Conservation (phyloP, 2,888 invertebrate genomes). For the Myathropa florea region DNA sequence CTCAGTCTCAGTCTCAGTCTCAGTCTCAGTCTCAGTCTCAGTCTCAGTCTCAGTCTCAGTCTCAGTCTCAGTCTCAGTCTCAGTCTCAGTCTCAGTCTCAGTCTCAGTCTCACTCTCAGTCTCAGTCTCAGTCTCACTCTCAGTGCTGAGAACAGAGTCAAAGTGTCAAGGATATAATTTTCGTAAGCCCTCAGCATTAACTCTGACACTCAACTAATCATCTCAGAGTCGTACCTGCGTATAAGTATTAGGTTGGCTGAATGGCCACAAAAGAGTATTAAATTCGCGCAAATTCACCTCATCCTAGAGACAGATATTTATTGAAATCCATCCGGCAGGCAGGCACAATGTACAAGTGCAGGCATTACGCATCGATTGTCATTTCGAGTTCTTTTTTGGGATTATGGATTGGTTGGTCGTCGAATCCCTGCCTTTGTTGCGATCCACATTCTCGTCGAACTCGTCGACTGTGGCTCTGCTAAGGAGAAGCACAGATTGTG, state of each 20-base stretch:
- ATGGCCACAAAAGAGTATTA: background rate
- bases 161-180: background rate
- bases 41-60: too few species aligned
- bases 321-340: constrained; percentile 55
- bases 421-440: constrained; percentile 8
- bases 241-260: background rate
- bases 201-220: background rate
- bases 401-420: constrained; percentile 55
- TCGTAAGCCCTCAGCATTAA: background rate
- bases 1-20: too few species aligned
- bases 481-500: constrained; percentile 10
- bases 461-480: background rate
- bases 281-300: background rate
- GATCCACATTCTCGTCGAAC: background rate
- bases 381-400: constrained; percentile 51
- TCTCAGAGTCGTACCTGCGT: background rate
- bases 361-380: constrained; percentile 66
- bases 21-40: too few species aligned
- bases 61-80: too few species aligned
- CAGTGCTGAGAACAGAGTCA: too few species aligned
- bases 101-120: background rate
- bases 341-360: constrained; percentile 48
- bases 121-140: background rate
- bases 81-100: background rate
- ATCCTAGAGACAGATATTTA: constrained; percentile 29